A percentile compares a stretch with the other conserved stretches of the same genome.
Conservation (phyloP, 2,888 invertebrate genomes). For the Rhopalosiphum nymphaeae region DNA sequence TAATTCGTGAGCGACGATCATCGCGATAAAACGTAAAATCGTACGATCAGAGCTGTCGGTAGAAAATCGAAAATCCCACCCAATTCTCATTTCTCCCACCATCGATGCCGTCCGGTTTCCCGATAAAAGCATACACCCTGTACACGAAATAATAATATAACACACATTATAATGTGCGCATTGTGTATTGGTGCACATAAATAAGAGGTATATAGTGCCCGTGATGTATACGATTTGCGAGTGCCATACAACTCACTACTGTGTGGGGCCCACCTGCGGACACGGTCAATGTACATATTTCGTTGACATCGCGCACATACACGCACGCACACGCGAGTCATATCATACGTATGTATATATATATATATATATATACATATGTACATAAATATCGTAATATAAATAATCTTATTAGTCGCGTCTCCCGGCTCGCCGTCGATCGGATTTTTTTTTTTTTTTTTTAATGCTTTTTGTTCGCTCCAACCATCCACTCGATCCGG, state of each 20-base stretch:
- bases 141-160: not conserved
- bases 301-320: slow-evolving; percentile 33
- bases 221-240: not conserved
- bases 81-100: too few species aligned
- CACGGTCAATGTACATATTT: slow-evolving; percentile 47
- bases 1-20: too few species aligned
- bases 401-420: slow-evolving; percentile 19
- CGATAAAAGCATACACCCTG: not conserved
- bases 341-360: not conserved
- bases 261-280: slow-evolving; percentile 54
- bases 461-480: not conserved
- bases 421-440: not conserved
- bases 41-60: too few species aligned
- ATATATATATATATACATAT: too few species aligned
- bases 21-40: too few species aligned
- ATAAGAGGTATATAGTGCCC: not conserved
- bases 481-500: slow-evolving; percentile 25
- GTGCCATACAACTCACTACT: not conserved
- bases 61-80: too few species aligned
- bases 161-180: not conserved
- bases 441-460: not conserved
- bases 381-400: too few species aligned
- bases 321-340: not conserved
- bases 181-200: not conserved
- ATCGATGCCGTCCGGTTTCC: too few species aligned